A percentile compares a stretch with the other conserved stretches of the same genome.
phyloP scores from a whole-genome alignment of 2,113 vertebrate species.

The Gallinago paraguaiae region DNA sequence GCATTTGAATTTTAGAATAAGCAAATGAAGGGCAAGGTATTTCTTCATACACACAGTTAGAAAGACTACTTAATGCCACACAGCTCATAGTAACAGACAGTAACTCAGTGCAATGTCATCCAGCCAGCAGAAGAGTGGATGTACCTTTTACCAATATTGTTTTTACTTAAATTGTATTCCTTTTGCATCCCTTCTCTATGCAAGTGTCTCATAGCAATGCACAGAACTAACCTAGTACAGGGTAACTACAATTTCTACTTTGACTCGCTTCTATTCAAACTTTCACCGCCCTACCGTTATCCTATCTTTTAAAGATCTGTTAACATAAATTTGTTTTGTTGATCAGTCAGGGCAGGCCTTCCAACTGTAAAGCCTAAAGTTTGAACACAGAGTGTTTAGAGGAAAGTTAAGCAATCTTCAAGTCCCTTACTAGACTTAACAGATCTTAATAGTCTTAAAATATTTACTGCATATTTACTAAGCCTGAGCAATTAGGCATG shows the following conservation, averaged over 20 bases:
- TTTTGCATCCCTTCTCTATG: neutral
- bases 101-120: neutral
- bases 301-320: neutral
- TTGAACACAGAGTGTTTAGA: neutral
- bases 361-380: neutral
- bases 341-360: neutral
- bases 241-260: neutral
- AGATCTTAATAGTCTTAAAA: neutral
- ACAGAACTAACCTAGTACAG: neutral
- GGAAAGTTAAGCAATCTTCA: neutral
- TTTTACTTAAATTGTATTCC: neutral
- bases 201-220: neutral
- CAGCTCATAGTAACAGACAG: neutral
- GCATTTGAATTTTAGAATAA: constrained; percentile 63
- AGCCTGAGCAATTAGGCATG: neutral
- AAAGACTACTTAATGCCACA: neutral
- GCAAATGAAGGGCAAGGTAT: constrained; percentile 47
- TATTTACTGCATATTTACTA: neutral
- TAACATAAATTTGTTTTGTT: neutral
- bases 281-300: neutral
- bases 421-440: neutral
- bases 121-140: neutral
- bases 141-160: neutral
- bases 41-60: neutral
- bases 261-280: neutral